Evolutionary conservation across 2,888 invertebrate genomes (phyloP), one percentile per base, ranked within the genome.

Genomic region (Cephus spinipes): DNA sequence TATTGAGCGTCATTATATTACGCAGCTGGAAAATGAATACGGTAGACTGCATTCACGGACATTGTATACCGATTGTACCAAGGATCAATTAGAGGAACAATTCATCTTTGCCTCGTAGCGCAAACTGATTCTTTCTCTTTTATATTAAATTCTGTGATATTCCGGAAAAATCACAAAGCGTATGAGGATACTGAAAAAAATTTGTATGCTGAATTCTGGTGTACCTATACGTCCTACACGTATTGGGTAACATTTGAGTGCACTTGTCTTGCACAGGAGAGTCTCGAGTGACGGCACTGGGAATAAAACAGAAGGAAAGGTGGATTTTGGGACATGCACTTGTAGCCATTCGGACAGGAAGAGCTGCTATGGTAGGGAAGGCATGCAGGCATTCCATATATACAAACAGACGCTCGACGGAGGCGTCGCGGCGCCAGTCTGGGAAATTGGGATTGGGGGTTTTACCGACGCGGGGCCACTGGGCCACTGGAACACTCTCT

Each of bases 1-100:
- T 91, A 91, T 91, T 89, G 90, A 90, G 89, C 89, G 85, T 88
- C 86, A 89, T 88, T 90, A 89, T 90, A 89, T 87, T 87, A 87
- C 86, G 82, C 69, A 71, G 71, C 31, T 31, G 32, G 71, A 11
- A 71, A 15, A 71, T 15, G 71, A 55, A 55, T 55, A 55, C 55
- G 55, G 55, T 55, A 55, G 55, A 23, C 55, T 55, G 55, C 55
- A 55, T 55, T 55, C 55, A 55, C 55, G 55, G 9, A 55, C 23
- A 23, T 23, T 23, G 40, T 40, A 55, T 23, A 55, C 23, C 3
- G 55, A 55, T 23, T 55, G 23, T 55, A 23, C 55, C 55, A 23
- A 55, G 55, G 55, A 55, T 55, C 55, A 55, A 55, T 55, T 55
- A 55, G 55, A 55, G 55, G 55, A 55, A 55, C 23, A 55, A 55